Percentiles rank a stretch among this genome's conserved stretches.
Evolutionary conservation across 2,888 invertebrate genomes (phyloP).

Genomic region (Allygus modestus): DNA sequence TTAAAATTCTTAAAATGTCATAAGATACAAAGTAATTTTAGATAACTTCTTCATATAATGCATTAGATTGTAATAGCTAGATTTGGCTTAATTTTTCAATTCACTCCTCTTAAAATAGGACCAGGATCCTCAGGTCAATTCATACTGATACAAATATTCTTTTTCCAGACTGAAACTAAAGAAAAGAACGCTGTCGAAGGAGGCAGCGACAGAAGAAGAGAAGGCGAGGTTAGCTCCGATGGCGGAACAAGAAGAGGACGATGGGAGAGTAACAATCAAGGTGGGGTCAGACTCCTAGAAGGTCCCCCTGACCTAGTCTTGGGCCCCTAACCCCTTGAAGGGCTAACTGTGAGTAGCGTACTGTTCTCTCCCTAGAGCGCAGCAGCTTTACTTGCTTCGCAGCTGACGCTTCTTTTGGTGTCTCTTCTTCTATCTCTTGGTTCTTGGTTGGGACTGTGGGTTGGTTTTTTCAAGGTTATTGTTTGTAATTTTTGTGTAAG

Average conservation of each 20-base stretch:
- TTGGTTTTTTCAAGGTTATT: no score
- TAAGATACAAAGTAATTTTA: no score
- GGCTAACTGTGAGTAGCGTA: slow-evolving; percentile 42
- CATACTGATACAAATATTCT: no score
- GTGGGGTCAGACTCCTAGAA: slow-evolving; percentile 49
- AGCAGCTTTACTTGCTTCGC: slow-evolving; percentile 18
- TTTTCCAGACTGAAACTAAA: slow-evolving; percentile 79
- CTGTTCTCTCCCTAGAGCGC: slow-evolving; percentile 31
- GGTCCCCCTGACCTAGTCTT: background rate
- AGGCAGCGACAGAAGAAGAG: slow-evolving; percentile 77
- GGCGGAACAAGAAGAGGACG: slow-evolving; percentile 92
- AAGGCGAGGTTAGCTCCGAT: slow-evolving; percentile 87
- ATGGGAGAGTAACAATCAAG: slow-evolving; percentile 78
- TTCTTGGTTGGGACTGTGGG: background rate
- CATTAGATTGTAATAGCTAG: no score
- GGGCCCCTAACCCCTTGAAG: background rate
- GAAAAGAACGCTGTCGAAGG: slow-evolving; percentile 84
- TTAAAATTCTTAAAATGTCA: no score
- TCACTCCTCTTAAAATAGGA: no score
- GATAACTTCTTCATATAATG: no score
- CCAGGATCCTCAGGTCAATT: no score
- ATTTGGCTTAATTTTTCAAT: no score
- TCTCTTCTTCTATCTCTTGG: slow-evolving; percentile 34
- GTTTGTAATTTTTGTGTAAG: no score
- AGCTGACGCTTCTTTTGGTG: slow-evolving; percentile 29